Evolutionary conservation across 2,797 vertebrate genomes (phyloP), one percentile per base, ranked within the genome.

Genomic region (Coregonus ussuriensis): DNA sequence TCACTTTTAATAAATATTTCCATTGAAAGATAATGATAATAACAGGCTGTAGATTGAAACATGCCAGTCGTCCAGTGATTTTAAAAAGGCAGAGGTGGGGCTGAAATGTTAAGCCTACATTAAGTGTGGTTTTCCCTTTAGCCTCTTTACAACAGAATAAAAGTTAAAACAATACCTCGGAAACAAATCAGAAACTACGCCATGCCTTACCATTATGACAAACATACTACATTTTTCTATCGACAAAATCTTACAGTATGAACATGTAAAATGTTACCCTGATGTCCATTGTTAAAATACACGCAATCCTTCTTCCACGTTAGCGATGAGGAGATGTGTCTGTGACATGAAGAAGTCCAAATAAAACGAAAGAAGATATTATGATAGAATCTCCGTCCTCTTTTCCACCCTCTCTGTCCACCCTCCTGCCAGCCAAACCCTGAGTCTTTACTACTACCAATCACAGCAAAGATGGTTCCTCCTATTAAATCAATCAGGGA

Each of bases 351-450:
- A 41, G 9, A 41, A 41, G 1, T 41, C 37, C 1, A 41, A 41
- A 41, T 9, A 41, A 41, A 41, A 7, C 6, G 1, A 41, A 56
- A 35, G 51, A 16, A 41, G n/a, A 59, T 51, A 51, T 41, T 2
- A 37, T 63, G 16, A 66, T 18, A 3, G 16, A 18, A 6, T 41
- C 68, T 18, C 18, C 1, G 31, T 59, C 31, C 11, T 29, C 37
- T 54, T 71, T 41, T 81, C 65, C 31, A 33, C 37, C n/a, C 3
- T 9, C 59, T 65, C 71, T 33, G 69, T 31, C 29, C 9, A 15
- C 6, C 56, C 81, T 81, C 33, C 72, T 76, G 79, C 54, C 75
- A 70, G 54, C 16, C 54, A 66, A 77, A 69, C 81, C 84, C 86
- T 83, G 85, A 87, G 85, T 79, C 71, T 9, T 56, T 54, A 14